phyloP scores from a whole-genome alignment of 2,888 invertebrate genomes.

The Cosmia trapezina region DNA sequence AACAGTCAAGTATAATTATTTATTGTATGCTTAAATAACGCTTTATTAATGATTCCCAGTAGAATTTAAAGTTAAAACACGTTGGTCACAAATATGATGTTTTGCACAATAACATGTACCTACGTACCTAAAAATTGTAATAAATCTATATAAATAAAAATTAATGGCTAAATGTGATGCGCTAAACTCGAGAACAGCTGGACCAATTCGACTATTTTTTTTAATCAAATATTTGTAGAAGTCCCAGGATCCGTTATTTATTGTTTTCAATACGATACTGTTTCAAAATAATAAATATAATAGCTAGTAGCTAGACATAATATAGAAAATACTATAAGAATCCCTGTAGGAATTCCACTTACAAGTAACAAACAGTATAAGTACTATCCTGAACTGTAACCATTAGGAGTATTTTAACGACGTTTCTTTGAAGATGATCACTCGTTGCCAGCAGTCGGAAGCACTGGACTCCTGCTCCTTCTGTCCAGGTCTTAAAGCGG shows the following conservation, averaged over 20 bases:
- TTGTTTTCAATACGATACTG: neutral
- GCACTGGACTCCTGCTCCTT: slow-evolving; percentile 16
- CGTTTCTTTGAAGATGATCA: slow-evolving; percentile 49
- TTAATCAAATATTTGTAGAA: no score
- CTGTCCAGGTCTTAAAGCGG: slow-evolving; percentile 10
- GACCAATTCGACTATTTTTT: no score
- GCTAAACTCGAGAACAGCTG: no score
- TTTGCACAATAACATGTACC: neutral
- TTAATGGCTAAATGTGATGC: no score
- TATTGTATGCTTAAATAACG: neutral
- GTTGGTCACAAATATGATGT: neutral
- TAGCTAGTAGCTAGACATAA: no score
- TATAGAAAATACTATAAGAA: no score
- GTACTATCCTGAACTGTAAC: slow-evolving; percentile 7
- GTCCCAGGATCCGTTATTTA: neutral
- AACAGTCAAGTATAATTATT: neutral
- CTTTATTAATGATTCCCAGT: neutral
- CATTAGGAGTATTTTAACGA: slow-evolving; percentile 49
- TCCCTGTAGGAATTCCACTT: neutral
- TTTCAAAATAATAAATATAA: neutral
- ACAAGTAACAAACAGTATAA: slow-evolving; percentile 32
- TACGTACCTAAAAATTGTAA: neutral
- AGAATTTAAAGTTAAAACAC: neutral
- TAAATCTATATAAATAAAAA: neutral
- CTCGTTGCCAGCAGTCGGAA: slow-evolving; percentile 31